A percentile compares a stretch with the other conserved stretches of the same genome.
Conservation (phyloP, 2,113 vertebrate genomes). For the Eublepharis macularius region DNA sequence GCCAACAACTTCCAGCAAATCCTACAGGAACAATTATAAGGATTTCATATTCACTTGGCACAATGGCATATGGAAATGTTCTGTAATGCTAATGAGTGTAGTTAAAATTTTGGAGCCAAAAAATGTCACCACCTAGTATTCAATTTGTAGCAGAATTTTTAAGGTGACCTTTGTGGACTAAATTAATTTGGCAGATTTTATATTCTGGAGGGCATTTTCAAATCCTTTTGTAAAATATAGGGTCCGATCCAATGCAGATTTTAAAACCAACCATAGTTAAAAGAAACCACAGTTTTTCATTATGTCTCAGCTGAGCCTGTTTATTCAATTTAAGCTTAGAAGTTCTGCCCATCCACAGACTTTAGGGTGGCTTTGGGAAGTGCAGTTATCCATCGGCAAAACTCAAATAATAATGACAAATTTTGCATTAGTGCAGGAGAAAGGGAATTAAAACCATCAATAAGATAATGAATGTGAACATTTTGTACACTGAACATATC, state of each 20-base stretch:
- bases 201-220: constrained; percentile 28
- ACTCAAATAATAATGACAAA: not conserved
- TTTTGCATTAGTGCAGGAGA: not conserved
- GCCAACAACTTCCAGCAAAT: constrained; percentile 66
- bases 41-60: constrained; percentile 74
- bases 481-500: not conserved
- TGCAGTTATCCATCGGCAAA: not conserved
- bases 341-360: not conserved
- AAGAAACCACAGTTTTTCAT: not conserved
- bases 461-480: not conserved
- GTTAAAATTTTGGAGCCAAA: constrained; percentile 74
- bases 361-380: not conserved
- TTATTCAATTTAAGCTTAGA: not conserved
- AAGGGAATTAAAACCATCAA: not conserved
- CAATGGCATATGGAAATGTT: constrained; percentile 76
- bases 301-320: no score
- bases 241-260: constrained; percentile 48
- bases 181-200: constrained; percentile 64
- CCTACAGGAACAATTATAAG: constrained; percentile 78
- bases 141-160: constrained; percentile 78
- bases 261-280: constrained; percentile 22
- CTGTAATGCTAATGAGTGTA: constrained; percentile 74
- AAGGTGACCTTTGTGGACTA: constrained; percentile 75
- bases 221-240: constrained; percentile 25
- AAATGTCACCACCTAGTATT: constrained; percentile 78